Base-by-base conservation (phyloP, 23 tunicate genomes). In the Halocynthia roretzi region DNA sequence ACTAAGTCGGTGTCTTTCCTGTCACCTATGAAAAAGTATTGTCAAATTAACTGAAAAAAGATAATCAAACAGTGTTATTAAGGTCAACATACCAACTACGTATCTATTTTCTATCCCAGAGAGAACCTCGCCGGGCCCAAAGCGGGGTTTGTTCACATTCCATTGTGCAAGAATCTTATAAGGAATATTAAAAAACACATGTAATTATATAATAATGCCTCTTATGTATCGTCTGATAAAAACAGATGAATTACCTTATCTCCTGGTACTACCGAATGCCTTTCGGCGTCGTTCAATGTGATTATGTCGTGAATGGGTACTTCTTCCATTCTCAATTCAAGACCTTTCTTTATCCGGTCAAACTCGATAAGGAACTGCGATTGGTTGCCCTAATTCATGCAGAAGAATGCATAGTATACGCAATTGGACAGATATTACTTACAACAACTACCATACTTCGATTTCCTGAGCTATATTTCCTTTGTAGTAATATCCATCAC, bases 241-340 rank as follows among this genome's bases (percentile, higher is more conserved):
- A 58, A 58, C 1, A 58, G 5, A 0, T 58, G 17, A 58, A 58
- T 58, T 2, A 86, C 98, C 85, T 92, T 86, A 77, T 92, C 98
- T 10, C 84, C 92, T 40, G 92, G 85, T 50, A 92, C 98, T 23
- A 92, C 78, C 31, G 96, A 85, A 62, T 96, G 99, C n/a, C 99
- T 74, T 55, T 82, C 65, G 0, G 99, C 99, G 65, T 96, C 96
- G 81, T 89, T 87, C 64, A 81, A 50, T 6, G 99, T 93, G 48
- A 96, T 96, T 49, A 96, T 76, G 85, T 96, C 99, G 85, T 89
- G 96, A 10, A 86, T 78, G 19, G 87, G 80, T 14, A 95, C 82
- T 61, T 89, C 85, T 67, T 96, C 97, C 99, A 96, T 96, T 49
- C 99, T 61, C 50, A 96, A 62, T 19, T 83, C 93, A 11, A 87